Evolutionary conservation across 1,140 invertebrate species (phyloP).

Genomic region (Cherax quadricarinatus): DNA sequence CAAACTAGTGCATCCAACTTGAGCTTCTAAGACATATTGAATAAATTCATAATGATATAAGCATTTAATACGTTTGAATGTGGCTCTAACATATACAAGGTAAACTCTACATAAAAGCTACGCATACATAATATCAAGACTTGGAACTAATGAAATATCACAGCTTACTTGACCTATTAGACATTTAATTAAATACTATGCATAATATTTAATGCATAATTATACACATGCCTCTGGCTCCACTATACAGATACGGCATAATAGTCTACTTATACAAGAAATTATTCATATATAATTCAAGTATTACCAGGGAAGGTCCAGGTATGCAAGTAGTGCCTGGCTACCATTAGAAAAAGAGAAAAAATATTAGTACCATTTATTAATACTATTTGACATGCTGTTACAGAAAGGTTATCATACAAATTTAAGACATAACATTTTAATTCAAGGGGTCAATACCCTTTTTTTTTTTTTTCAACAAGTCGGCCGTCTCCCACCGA

Average conservation of each 20-base stretch:
- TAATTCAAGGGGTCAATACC: too few species aligned
- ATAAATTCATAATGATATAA: neutral
- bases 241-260: too few species aligned
- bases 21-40: neutral
- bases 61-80: neutral
- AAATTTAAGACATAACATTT: too few species aligned
- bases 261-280: neutral
- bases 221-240: too few species aligned
- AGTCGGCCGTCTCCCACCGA: too few species aligned
- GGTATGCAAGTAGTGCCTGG: conserved; percentile 66
- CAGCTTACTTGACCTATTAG: too few species aligned
- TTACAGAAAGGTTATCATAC: too few species aligned
- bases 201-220: too few species aligned
- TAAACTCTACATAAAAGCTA: neutral
- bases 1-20: neutral
- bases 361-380: conserved; percentile 14
- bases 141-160: too few species aligned
- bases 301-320: conserved; percentile 60
- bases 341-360: conserved; percentile 49
- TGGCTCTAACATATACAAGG: neutral
- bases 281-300: neutral
- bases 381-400: neutral
- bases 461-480: too few species aligned
- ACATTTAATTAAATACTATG: too few species aligned
- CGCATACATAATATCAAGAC: too few species aligned